These are phyloP conservation scores for Abramis brama DNA, from an alignment of 2,113 vertebrate genomes.

Conservation along the genomic window DNA sequence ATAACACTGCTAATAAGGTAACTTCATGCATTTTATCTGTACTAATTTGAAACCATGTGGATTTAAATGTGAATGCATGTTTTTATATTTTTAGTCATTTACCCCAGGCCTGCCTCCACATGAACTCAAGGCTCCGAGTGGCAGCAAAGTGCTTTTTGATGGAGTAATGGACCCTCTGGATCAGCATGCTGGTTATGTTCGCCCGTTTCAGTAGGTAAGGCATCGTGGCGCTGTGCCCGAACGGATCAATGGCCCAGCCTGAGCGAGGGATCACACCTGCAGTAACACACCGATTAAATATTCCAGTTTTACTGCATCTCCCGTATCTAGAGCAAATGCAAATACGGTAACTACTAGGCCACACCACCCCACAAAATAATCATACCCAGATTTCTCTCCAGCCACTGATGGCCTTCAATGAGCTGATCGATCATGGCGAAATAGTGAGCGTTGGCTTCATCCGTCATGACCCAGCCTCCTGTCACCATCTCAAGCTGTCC, in stretches of 20 bases:
- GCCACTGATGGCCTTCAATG: constrained; percentile 98
- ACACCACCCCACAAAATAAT: neutral
- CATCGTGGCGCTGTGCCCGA: constrained; percentile 96
- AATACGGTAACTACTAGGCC: neutral
- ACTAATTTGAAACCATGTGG: too few relatives aligned
- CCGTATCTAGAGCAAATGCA: neutral
- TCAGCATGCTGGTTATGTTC: constrained; percentile 96
- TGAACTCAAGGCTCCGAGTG: constrained; percentile 92
- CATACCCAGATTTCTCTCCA: constrained; percentile 92
- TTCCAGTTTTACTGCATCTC: neutral
- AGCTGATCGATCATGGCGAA: constrained; percentile 97
- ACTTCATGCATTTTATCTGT: too few relatives aligned
- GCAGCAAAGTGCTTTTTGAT: constrained; percentile 96
- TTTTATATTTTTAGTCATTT: constrained; percentile 50
- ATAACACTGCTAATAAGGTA: too few relatives aligned
- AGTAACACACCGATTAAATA: neutral
- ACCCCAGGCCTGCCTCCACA: constrained; percentile 99
- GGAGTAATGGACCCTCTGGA: constrained; percentile 94
- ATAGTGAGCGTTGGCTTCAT: constrained; percentile 95
- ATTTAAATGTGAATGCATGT: neutral
- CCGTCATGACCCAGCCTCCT: constrained; percentile 97
- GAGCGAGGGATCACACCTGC: constrained; percentile 85
- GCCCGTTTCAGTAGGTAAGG: constrained; percentile 90
- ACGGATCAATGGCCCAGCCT: constrained; percentile 95
- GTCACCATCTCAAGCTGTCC: constrained; percentile 97